Evolutionary conservation across 2,888 invertebrate genomes (phyloP).

Genomic region (Drosophila nr. fundita): DNA sequence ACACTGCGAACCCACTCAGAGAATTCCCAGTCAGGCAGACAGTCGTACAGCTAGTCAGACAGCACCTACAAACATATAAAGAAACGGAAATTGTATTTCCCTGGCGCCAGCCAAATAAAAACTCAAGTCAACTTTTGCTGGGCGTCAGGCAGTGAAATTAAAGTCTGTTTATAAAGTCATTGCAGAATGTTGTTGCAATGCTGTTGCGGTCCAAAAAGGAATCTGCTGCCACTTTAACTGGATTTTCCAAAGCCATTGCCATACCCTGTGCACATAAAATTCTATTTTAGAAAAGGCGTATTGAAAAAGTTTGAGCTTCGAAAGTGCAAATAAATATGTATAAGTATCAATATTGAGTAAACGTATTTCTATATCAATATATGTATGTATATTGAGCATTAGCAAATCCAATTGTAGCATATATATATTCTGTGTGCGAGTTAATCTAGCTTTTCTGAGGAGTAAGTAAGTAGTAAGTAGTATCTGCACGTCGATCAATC

Average conservation of each 20-base stretch:
- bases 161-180: slow-evolving; percentile 80
- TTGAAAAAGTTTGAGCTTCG: not conserved
- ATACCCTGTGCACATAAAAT: slow-evolving; percentile 16
- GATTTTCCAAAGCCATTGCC: slow-evolving; percentile 9
- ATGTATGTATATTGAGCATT: not conserved
- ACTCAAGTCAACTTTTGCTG: slow-evolving; percentile 28
- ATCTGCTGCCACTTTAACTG: slow-evolving; percentile 38
- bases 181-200: slow-evolving; percentile 57
- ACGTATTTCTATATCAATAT: not conserved
- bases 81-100: slow-evolving; percentile 71
- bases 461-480: not conserved
- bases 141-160: slow-evolving; percentile 56
- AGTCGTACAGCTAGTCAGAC: slow-evolving; percentile 1
- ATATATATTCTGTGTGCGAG: not conserved
- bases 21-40: not conserved
- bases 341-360: not conserved
- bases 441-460: not conserved
- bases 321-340: not conserved
- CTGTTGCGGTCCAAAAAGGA: slow-evolving; percentile 48
- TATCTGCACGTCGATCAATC: not conserved
- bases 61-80: slow-evolving; percentile 41
- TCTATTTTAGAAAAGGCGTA: not conserved
- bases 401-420: not conserved
- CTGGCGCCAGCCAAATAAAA: slow-evolving; percentile 37
- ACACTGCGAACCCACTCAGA: slow-evolving; percentile 9